phyloP scores from a whole-genome alignment of 2,888 invertebrate genomes.

The Erpobdella octoculata region DNA sequence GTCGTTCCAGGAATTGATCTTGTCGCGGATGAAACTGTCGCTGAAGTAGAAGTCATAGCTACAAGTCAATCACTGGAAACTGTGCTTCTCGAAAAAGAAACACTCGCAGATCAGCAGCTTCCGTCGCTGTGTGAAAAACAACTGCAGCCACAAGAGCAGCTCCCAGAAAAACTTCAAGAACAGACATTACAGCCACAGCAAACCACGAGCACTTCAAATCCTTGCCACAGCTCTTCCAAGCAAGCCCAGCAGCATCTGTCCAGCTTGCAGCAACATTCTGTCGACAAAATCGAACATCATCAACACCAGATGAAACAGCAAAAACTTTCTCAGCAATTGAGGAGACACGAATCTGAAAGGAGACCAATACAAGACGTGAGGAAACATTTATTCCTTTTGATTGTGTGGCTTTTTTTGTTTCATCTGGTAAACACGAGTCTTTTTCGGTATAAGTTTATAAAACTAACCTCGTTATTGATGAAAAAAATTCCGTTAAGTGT shows the following conservation, averaged over 20 bases:
- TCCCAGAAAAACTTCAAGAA: background rate
- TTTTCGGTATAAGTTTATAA: too few relatives aligned
- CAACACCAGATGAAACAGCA: background rate
- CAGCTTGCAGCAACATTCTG: background rate
- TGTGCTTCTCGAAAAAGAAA: too few relatives aligned
- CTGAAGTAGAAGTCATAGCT: too few relatives aligned
- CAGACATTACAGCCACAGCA: background rate
- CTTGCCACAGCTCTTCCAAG: background rate
- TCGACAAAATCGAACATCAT: background rate
- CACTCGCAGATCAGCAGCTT: too few relatives aligned
- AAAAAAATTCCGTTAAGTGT: too few relatives aligned
- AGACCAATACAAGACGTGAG: background rate
- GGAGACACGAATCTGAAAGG: constrained; percentile 2
- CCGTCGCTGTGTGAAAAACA: background rate
- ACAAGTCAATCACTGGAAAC: too few relatives aligned
- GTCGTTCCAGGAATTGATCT: too few relatives aligned
- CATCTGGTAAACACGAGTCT: too few relatives aligned
- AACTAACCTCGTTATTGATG: too few relatives aligned
- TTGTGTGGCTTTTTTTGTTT: background rate
- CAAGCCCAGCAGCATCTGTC: background rate
- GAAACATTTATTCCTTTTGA: background rate
- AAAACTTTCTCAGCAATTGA: background rate
- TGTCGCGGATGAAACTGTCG: too few relatives aligned
- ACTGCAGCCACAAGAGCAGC: background rate
- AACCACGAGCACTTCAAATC: background rate